Base-by-base conservation (phyloP, 2,797 vertebrate species). In the Acanthurus lineatus region DNA sequence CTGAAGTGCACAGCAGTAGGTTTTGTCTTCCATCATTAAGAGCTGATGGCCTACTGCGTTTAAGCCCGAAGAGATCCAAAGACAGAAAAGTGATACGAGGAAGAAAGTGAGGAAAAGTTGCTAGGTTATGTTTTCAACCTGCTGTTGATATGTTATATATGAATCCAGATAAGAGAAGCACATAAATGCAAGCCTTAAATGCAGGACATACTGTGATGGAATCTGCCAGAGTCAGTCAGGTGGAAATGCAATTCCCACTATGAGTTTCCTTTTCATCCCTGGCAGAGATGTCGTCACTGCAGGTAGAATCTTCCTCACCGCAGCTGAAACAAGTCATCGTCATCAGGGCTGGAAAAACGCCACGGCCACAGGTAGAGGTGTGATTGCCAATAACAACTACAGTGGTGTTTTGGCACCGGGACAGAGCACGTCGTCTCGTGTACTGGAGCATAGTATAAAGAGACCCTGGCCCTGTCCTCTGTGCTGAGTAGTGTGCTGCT, bases 1-100 rank as follows among this genome's bases (percentile, higher is more conserved):
- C 88, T 90, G 81, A 87, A 85, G 89, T 88, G 89, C 93, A 92
- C 91, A 94, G 92, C 89, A 81, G 92, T 94, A 74, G 77, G 76
- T 90, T 93, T 90, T 89, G 89, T 91, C 84, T 78, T 89, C 85
- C 89, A 91, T 93, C 91, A 91, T 90, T 90, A 90, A 70, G 80
- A 86, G 82, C 81, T 87, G 84, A 89, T 90, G 85, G 76, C 85
- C 68, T 78, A 69, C 82, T 90, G 83, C 54, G 84, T 79, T 79
- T 69, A 47, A 85, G 86, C 82, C 85, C 67, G 22, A 20, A 87
- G 77, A 89, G 66, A 79, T 48, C 10, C 32, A 66, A 52, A 78
- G 47, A 84, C 51, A 80, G 4, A 47, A 70, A 71, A 87, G 69
- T 65, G 44, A 84, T 38, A 53, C 19, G 62, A 67, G 32, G 57